Evolutionary conservation across 1,140 invertebrate species (phyloP).

Genomic region (Akabosia matsudoensis): DNA sequence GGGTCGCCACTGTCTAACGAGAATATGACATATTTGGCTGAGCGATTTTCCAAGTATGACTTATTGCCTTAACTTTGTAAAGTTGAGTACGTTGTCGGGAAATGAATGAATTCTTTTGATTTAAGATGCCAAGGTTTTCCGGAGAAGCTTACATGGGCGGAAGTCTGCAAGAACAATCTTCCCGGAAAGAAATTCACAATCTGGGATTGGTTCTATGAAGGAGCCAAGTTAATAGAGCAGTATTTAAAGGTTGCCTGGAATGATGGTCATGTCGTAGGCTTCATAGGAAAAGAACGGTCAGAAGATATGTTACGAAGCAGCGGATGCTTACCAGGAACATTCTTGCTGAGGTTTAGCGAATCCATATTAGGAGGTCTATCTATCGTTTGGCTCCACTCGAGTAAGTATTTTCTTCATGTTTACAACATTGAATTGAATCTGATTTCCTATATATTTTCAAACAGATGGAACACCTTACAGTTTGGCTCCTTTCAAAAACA

Average conservation of each 20-base stretch:
- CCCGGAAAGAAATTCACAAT: not conserved
- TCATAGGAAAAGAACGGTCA: not conserved
- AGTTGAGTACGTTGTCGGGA: not conserved
- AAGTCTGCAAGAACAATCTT: not conserved
- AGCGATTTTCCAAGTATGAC: not conserved
- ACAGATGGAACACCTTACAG: not conserved
- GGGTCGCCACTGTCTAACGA: not conserved
- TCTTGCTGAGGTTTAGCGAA: not conserved
- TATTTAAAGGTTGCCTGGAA: conserved; percentile 10
- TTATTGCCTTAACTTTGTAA: not conserved
- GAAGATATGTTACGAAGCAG: not conserved
- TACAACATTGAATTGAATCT: not conserved
- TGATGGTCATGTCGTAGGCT: not conserved
- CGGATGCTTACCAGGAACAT: not conserved
- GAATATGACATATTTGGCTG: not conserved
- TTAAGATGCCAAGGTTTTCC: not conserved
- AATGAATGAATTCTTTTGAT: not conserved
- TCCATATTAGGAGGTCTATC: not conserved
- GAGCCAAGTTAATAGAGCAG: not conserved
- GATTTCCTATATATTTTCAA: not conserved
- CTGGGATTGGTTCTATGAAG: conserved; percentile 5
- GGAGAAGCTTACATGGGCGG: not conserved
- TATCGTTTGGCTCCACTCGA: conserved; percentile 5
- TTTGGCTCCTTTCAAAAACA: not conserved
- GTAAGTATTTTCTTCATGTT: not conserved